Evolutionary conservation across 2,113 vertebrate genomes (phyloP).

Genomic region (Clarias gariepinus): DNA sequence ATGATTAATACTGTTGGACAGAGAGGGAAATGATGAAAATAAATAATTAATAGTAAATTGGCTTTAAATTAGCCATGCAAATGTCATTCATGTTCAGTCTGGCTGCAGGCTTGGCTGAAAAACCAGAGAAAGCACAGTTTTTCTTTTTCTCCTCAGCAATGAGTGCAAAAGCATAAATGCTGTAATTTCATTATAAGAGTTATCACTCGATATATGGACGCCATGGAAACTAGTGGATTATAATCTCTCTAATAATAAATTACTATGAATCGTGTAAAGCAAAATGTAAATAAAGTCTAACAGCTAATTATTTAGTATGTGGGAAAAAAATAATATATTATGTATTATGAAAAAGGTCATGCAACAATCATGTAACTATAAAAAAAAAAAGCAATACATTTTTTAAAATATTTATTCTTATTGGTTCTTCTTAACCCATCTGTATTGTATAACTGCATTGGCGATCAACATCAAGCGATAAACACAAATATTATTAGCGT

Average conservation of each 20-base stretch:
- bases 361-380: constrained; percentile 36
- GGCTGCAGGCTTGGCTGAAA: not conserved
- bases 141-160: not conserved
- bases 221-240: not conserved
- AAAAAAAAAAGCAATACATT: constrained; percentile 59
- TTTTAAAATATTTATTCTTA: constrained; percentile 47
- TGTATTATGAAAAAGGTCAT: constrained; percentile 59
- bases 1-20: not conserved
- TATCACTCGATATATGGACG: not conserved
- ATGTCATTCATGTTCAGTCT: not conserved
- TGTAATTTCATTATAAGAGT: not conserved
- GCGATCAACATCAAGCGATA: constrained; percentile 63
- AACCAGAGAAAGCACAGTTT: not conserved
- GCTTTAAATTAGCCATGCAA: not conserved
- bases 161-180: not conserved
- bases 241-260: not conserved
- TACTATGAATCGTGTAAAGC: not conserved
- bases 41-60: not conserved
- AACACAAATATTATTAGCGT: constrained; percentile 70
- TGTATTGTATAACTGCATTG: constrained; percentile 55
- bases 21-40: too few relatives aligned
- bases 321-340: constrained; percentile 72
- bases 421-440: constrained; percentile 52
- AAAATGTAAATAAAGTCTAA: not conserved
- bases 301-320: constrained; percentile 61